Conservation (phyloP, 1,140 invertebrate species). For the Rhagoletis zephyria region DNA sequence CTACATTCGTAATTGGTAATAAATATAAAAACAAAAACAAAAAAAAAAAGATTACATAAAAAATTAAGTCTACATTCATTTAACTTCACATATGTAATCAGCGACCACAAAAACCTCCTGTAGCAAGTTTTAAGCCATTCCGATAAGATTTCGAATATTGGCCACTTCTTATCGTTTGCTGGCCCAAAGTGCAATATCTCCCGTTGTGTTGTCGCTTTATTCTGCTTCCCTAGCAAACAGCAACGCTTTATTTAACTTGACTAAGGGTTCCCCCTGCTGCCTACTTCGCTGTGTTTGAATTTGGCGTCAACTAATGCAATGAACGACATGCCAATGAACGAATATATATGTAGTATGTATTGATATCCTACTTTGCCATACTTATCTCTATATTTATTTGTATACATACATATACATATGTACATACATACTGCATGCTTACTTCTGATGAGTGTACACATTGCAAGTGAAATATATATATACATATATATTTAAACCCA, state of each 20-base stretch:
- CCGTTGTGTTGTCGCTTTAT: constrained; percentile 29
- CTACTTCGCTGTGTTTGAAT: neutral
- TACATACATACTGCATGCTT: neutral
- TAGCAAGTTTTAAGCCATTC: too few relatives aligned
- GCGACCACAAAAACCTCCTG: too few relatives aligned
- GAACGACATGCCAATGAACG: neutral
- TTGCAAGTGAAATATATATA: too few relatives aligned
- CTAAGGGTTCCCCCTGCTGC: neutral
- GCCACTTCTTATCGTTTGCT: too few relatives aligned
- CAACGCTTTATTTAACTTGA: constrained; percentile 33
- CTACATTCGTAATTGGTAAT: too few relatives aligned
- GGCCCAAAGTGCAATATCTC: neutral
- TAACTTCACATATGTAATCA: too few relatives aligned
- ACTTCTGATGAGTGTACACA: neutral
- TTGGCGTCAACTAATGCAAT: neutral
- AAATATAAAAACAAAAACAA: too few relatives aligned
- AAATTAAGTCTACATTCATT: too few relatives aligned
- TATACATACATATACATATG: constrained; percentile 7
- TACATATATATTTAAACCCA: neutral
- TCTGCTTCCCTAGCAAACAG: neutral
- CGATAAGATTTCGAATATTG: too few relatives aligned
- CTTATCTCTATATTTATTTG: neutral
- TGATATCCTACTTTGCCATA: constrained; percentile 4
- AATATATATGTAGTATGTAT: neutral
- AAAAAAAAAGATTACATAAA: too few relatives aligned